phyloP scores from a whole-genome alignment of 2,888 invertebrate species.

The Epicampocera succincta region DNA sequence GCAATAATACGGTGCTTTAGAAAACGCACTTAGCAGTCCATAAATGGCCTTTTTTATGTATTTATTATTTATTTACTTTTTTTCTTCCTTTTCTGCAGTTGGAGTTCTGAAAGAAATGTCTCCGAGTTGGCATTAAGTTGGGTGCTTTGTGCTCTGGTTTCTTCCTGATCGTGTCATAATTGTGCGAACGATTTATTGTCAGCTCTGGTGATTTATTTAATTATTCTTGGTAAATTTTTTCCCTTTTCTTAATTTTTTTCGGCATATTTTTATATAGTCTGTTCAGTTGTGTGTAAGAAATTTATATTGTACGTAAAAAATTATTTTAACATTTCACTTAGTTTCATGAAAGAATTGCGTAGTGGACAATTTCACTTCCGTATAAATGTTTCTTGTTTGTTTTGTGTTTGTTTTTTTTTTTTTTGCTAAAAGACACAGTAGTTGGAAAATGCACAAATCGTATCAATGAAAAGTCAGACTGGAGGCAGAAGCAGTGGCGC shows the following conservation, averaged over 20 bases:
- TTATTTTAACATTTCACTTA: constrained; percentile 64
- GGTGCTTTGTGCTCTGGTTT: constrained; percentile 55
- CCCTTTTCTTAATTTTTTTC: constrained; percentile 1
- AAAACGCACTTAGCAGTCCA: constrained; percentile 65
- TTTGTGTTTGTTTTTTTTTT: neutral
- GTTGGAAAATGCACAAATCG: neutral
- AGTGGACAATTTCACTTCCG: constrained; percentile 67
- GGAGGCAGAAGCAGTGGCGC: too few relatives aligned
- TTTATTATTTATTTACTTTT: constrained; percentile 28
- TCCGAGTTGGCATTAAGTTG: constrained; percentile 47
- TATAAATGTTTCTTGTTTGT: too few relatives aligned
- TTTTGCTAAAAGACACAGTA: constrained; percentile 29
- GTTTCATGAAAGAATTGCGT: constrained; percentile 57
- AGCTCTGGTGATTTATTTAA: constrained; percentile 74
- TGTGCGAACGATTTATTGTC: constrained; percentile 79
- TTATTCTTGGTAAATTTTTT: constrained; percentile 61
- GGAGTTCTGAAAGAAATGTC: constrained; percentile 52
- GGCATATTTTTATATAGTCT: neutral
- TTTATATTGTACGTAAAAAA: constrained; percentile 42
- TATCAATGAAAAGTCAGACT: too few relatives aligned
- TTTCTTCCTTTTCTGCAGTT: neutral
- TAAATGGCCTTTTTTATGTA: constrained; percentile 54
- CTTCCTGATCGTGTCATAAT: constrained; percentile 75
- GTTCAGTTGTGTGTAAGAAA: constrained; percentile 17
- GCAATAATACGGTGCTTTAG: constrained; percentile 60